phyloP scores from a whole-genome alignment of 2,113 vertebrate genomes.

The Bagarius yarrelli region DNA sequence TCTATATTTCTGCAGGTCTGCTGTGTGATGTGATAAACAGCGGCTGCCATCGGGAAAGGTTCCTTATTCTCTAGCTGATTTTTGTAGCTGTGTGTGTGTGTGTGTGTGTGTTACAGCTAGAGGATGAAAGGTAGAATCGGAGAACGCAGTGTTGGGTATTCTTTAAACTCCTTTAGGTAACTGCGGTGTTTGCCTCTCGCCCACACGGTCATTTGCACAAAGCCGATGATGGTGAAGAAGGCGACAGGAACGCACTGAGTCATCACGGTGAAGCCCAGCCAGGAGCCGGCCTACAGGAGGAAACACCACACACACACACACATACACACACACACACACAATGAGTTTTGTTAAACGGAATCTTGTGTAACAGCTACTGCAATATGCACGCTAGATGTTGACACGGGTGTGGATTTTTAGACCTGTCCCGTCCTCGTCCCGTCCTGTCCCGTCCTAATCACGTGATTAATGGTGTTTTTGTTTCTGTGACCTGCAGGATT shows the following conservation, averaged over 20 bases:
- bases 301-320: neutral
- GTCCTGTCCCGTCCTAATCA: too few relatives aligned
- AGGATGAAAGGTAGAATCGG: slow-evolving; percentile 89
- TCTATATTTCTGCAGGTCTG: too few relatives aligned
- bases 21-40: too few relatives aligned
- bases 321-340: neutral
- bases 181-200: slow-evolving; percentile 88
- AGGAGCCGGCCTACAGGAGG: slow-evolving; percentile 78
- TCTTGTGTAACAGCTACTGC: too few relatives aligned
- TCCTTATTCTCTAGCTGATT: too few relatives aligned
- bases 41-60: too few relatives aligned
- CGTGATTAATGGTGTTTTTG: too few relatives aligned
- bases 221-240: slow-evolving; percentile 85
- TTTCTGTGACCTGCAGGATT: too few relatives aligned
- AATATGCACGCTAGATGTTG: too few relatives aligned
- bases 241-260: slow-evolving; percentile 91
- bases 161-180: slow-evolving; percentile 87
- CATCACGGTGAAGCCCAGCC: slow-evolving; percentile 90
- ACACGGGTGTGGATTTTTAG: too few relatives aligned
- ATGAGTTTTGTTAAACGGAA: neutral
- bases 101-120: slow-evolving; percentile 57
- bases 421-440: too few relatives aligned
- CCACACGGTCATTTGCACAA: slow-evolving; percentile 91
- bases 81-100: neutral
- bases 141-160: slow-evolving; percentile 86